These are phyloP conservation scores for Hirundichthys speculiger DNA, from an alignment of 2,113 vertebrate genomes.

Conservation along the genomic window DNA sequence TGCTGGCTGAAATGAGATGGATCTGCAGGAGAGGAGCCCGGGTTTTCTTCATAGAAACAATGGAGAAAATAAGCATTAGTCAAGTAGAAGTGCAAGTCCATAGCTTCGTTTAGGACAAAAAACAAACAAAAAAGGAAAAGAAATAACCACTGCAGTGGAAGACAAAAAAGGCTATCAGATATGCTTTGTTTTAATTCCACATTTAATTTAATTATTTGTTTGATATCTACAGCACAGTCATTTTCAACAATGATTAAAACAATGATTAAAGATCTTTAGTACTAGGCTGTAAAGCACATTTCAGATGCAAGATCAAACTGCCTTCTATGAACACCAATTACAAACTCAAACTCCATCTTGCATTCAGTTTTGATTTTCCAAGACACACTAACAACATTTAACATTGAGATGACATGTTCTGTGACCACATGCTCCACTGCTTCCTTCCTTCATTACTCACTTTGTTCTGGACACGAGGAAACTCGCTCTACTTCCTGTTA, in stretches of 20 bases:
- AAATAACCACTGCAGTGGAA: no score
- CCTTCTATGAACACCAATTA: conserved; percentile 2
- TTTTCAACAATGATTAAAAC: not conserved
- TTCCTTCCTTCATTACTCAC: conserved; percentile 81
- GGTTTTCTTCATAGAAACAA: conserved; percentile 33
- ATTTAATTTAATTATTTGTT: no score
- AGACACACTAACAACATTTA: not conserved
- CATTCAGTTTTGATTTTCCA: not conserved
- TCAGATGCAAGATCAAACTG: not conserved
- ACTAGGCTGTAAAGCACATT: no score
- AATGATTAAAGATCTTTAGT: not conserved
- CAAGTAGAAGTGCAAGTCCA: not conserved
- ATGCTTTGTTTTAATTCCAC: no score
- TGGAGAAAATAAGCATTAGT: conserved; percentile 11
- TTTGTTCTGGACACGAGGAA: conserved; percentile 81
- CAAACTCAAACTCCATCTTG: not conserved
- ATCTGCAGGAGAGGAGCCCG: conserved; percentile 8
- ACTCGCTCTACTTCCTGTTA: conserved; percentile 83
- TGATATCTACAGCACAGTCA: no score
- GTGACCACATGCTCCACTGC: not conserved
- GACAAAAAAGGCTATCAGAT: no score
- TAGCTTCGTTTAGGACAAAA: not conserved
- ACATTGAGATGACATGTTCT: not conserved
- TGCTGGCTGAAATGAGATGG: conserved; percentile 39
- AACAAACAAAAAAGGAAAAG: no score